These are phyloP conservation scores for Chelonus formosanus DNA, from an alignment of 2,888 invertebrate species.

Conservation along the genomic window DNA sequence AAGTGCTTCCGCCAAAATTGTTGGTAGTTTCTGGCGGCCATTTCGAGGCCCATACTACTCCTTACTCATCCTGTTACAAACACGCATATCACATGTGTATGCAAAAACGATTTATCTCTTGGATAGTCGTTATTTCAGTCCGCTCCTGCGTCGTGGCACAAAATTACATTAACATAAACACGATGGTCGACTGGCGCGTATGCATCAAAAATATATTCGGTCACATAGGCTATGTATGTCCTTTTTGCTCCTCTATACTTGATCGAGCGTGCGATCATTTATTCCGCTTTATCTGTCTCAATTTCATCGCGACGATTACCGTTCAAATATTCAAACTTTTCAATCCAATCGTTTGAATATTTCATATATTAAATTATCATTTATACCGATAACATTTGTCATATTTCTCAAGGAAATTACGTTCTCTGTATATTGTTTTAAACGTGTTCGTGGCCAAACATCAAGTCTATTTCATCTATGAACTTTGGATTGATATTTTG, in stretches of 20 bases:
- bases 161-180: slow-evolving; percentile 39
- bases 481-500: no score
- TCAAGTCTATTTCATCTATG: no score
- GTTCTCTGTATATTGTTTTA: no score
- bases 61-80: slow-evolving; percentile 22
- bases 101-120: slow-evolving; percentile 35
- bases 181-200: slow-evolving; percentile 29
- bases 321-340: slow-evolving; percentile 9
- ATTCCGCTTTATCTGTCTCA: slow-evolving; percentile 9
- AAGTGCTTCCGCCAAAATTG: slow-evolving; percentile 29
- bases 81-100: slow-evolving; percentile 30
- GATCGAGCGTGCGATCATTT: slow-evolving; percentile 2
- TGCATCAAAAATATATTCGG: slow-evolving; percentile 36
- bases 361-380: neutral
- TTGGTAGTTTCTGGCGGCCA: slow-evolving; percentile 3
- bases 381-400: neutral
- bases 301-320: slow-evolving; percentile 1
- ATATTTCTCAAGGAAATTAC: no score
- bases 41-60: neutral
- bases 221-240: slow-evolving; percentile 15
- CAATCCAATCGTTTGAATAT: neutral
- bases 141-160: slow-evolving; percentile 21
- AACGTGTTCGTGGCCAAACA: no score
- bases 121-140: slow-evolving; percentile 35
- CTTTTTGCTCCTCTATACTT: no score